A percentile compares a stretch with the other conserved stretches of the same genome.
These are phyloP conservation scores for Cataglyphis livida DNA, from an alignment of 2,888 invertebrate species.

Conservation along the genomic window DNA sequence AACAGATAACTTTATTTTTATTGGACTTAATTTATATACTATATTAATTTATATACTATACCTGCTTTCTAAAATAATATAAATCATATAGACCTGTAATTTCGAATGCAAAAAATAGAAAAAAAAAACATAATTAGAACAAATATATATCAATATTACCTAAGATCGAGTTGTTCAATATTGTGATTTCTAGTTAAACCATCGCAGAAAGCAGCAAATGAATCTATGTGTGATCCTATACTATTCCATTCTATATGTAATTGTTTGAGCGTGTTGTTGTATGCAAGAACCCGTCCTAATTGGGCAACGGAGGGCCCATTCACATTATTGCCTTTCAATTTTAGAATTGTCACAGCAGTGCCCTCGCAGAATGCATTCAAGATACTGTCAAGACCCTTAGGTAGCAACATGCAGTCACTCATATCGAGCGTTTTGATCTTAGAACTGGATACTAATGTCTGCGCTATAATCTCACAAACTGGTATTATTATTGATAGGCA, in stretches of 20 bases:
- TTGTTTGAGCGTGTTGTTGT: background rate
- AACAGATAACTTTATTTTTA: background rate
- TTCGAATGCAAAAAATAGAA: background rate
- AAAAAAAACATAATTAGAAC: background rate
- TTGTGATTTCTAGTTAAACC: background rate
- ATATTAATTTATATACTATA: background rate
- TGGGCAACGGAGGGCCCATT: background rate
- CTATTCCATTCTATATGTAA: background rate
- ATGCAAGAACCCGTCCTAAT: background rate
- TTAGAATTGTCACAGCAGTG: background rate
- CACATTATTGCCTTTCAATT: background rate
- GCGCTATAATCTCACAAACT: conserved; percentile 75
- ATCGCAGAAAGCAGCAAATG: background rate
- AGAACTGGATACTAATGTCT: background rate
- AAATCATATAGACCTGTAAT: background rate
- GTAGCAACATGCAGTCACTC: background rate
- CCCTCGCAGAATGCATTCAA: background rate
- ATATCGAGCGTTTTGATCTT: background rate
- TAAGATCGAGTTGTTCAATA: background rate
- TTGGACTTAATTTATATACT: background rate
- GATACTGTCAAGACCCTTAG: background rate
- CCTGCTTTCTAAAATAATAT: background rate
- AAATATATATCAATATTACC: background rate
- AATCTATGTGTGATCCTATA: background rate
- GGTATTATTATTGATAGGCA: conserved; percentile 79